Base-by-base conservation (phyloP, 2,888 invertebrate species). In the Scotopteryx bipunctaria region DNA sequence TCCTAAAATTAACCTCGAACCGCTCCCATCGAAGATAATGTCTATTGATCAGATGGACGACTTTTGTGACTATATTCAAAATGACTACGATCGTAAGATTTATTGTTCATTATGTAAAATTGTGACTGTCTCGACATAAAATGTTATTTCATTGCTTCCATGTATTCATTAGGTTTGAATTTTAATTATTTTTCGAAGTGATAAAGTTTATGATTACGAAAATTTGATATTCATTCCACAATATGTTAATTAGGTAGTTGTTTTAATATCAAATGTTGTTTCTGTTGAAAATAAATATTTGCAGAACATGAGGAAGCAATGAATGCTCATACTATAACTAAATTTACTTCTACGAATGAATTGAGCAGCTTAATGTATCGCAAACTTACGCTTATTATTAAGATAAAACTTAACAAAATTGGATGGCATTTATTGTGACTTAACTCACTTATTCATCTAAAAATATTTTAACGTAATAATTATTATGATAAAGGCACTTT, bases 381-480 rank as follows among this genome's bases (percentile, higher is more conserved):
- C 83, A 74, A 86, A 82, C 86, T 88, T 86, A 87, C 69, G 73
- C 78, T 81, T 78, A 83, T 78, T 48, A 56, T 52, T 55, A 60
- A 38, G 58, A 63, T 57, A 88, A 88, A 90, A 88, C 89, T 90
- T 88, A 90, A 89, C 89, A 88, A 89, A 48, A 88, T 84, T 89
- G 89, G 89, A 90, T 90, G 90, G 90, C 90, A 90, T 90, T 87
- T 86, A 85, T 86, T 84, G 86, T 89, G 89, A 90, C 90, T 90
- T 90, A 90, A 86, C 87, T 81, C 84, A 83, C 89, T 89, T 89
- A 90, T 43, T 78, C 68, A 81, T 69, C 76, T 78, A 76, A 69
- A 79, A 77, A 78, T 76, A 78, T 76, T 77, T 76, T 76, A 82
- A 82, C 71, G 77, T 82, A 81, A 80, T 82, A 81, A 80, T 83